phyloP scores from a whole-genome alignment of 2,113 vertebrate species.

The Corydoras sp. region DNA sequence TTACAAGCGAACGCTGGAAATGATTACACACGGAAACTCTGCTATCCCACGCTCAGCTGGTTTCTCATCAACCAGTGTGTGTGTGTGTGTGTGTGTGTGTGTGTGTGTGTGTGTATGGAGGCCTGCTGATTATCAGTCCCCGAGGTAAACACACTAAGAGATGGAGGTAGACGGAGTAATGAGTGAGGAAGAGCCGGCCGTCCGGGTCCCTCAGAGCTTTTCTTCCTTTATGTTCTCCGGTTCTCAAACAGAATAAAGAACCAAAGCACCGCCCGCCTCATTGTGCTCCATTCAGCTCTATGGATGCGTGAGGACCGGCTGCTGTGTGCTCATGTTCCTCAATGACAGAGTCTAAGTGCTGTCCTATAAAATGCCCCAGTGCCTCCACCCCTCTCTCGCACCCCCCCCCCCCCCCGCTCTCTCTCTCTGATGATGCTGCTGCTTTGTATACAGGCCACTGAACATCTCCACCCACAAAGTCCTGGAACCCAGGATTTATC shows the following conservation, averaged over 20 bases:
- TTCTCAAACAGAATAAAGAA: slow-evolving; percentile 53
- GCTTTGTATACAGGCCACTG: not conserved
- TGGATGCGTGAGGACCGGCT: slow-evolving; percentile 59
- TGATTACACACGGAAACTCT: slow-evolving; percentile 82
- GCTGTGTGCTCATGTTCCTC: slow-evolving; percentile 57
- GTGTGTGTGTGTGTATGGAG: slow-evolving; percentile 6
- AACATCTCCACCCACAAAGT: not conserved
- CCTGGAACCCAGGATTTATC: too few species aligned
- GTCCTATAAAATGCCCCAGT: slow-evolving; percentile 71
- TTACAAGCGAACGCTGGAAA: slow-evolving; percentile 93
- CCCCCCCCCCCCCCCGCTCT: slow-evolving; percentile 15
- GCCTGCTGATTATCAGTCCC: slow-evolving; percentile 53
- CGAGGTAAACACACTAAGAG: slow-evolving; percentile 29
- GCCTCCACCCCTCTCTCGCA: slow-evolving; percentile 46
- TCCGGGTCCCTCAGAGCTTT: slow-evolving; percentile 2
- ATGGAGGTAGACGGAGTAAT: slow-evolving; percentile 13
- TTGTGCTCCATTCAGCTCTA: slow-evolving; percentile 66
- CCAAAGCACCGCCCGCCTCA: slow-evolving; percentile 60
- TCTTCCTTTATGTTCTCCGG: slow-evolving; percentile 33
- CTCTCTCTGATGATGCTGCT: not conserved
- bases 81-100: slow-evolving; percentile 30
- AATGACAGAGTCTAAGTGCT: slow-evolving; percentile 67
- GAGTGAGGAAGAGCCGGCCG: not conserved
- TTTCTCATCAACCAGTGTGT: slow-evolving; percentile 75
- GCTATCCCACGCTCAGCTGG: slow-evolving; percentile 82